phyloP scores from a whole-genome alignment of 2,113 vertebrate genomes.

The Pelvicachromis taeniatus region DNA sequence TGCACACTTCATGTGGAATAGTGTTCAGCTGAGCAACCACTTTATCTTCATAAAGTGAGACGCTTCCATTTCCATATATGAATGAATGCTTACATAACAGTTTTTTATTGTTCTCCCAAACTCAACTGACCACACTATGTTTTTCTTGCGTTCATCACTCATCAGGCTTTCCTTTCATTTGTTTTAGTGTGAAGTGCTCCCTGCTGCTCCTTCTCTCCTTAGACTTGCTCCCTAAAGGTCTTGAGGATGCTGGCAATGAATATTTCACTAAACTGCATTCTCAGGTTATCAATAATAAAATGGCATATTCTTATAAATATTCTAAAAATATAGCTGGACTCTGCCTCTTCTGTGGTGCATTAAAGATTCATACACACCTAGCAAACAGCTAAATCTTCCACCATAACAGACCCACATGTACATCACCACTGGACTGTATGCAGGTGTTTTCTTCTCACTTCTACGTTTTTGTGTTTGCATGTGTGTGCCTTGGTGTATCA shows the following conservation, averaged over 20 bases:
- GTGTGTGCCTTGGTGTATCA: not conserved
- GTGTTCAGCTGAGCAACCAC: not conserved
- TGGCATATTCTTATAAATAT: slow-evolving; percentile 74
- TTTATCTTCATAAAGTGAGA: not conserved
- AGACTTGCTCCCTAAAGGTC: slow-evolving; percentile 51
- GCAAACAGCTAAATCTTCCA: slow-evolving; percentile 44
- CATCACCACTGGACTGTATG: not conserved
- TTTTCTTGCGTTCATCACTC: not conserved
- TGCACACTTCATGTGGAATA: not conserved
- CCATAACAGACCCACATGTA: slow-evolving; percentile 24
- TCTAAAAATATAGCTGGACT: slow-evolving; percentile 74
- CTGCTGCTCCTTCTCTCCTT: slow-evolving; percentile 23
- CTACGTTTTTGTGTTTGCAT: not conserved
- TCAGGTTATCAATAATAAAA: slow-evolving; percentile 77
- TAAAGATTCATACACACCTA: slow-evolving; percentile 67
- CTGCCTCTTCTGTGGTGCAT: slow-evolving; percentile 44
- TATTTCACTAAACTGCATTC: slow-evolving; percentile 75
- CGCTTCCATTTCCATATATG: not conserved
- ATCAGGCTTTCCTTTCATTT: not conserved
- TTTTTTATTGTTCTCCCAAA: not conserved
- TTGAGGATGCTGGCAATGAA: slow-evolving; percentile 58
- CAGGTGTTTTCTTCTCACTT: slow-evolving; percentile 27
- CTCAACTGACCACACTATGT: not conserved
- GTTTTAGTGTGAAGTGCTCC: slow-evolving; percentile 13
- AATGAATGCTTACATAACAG: not conserved